Percentiles rank a stretch among this genome's conserved stretches.
These are phyloP conservation scores for Epinephelus awoara DNA, from an alignment of 2,797 vertebrate species.

Conservation along the genomic window DNA sequence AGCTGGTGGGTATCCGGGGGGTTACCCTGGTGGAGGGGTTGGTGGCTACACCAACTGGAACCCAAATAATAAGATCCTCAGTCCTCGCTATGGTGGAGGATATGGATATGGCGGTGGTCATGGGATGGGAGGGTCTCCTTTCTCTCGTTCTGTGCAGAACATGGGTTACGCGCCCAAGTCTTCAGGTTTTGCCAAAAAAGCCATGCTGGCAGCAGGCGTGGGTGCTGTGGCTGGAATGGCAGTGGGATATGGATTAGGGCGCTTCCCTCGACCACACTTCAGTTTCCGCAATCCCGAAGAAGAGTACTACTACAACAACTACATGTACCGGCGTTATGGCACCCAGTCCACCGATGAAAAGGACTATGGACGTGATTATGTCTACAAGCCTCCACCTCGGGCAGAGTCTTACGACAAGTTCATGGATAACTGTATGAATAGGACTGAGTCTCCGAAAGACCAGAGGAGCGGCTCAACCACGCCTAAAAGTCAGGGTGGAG, in stretches of 20 bases:
- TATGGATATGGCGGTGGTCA: conserved; percentile 73
- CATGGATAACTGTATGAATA: conserved; percentile 83
- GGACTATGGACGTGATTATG: conserved; percentile 80
- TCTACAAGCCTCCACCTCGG: conserved; percentile 72
- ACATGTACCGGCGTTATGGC: conserved; percentile 84
- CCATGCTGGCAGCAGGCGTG: conserved; percentile 85
- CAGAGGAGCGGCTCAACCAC: conserved; percentile 31
- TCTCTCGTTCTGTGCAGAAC: conserved; percentile 78
- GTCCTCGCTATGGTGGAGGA: conserved; percentile 81
- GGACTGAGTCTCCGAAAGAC: conserved; percentile 66
- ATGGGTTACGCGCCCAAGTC: conserved; percentile 83
- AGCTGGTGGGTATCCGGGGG: conserved; percentile 58
- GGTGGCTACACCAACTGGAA: conserved; percentile 83
- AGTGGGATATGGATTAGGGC: conserved; percentile 85
- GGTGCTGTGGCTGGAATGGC: conserved; percentile 86
- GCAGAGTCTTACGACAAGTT: conserved; percentile 77
- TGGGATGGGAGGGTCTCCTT: conserved; percentile 83
- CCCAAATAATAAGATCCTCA: conserved; percentile 86
- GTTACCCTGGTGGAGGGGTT: conserved; percentile 59
- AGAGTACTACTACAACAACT: conserved; percentile 85
- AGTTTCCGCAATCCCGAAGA: conserved; percentile 80
- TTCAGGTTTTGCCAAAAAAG: conserved; percentile 84
- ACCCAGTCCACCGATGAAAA: conserved; percentile 76
- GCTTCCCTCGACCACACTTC: conserved; percentile 85
- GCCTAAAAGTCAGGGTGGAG: not conserved